phyloP scores from a whole-genome alignment of 2,113 vertebrate genomes.

The Corythaeola cristata region DNA sequence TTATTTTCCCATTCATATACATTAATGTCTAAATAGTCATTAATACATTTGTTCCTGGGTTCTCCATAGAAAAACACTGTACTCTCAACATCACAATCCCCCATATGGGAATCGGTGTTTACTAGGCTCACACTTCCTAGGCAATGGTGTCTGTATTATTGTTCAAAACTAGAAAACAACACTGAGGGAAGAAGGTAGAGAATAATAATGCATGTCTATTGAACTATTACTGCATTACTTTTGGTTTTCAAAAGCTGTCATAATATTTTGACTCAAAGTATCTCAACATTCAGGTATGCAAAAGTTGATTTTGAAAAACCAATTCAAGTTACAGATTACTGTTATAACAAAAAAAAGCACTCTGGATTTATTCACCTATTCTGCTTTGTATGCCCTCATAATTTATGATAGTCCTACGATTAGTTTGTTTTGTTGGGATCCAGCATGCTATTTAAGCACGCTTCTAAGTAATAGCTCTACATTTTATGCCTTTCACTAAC shows the following conservation, averaged over 20 bases:
- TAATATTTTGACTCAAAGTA: neutral
- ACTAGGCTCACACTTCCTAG: neutral
- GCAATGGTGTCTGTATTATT: neutral
- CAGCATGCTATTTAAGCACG: neutral
- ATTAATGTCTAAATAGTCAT: accelerated
- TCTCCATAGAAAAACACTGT: neutral
- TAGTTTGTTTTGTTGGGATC: neutral
- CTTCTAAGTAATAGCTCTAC: neutral
- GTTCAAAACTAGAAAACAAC: neutral
- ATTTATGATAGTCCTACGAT: neutral
- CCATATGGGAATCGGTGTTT: neutral
- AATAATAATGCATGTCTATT: neutral
- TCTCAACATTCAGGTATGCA: neutral
- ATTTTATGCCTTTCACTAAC: neutral
- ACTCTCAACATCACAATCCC: neutral
- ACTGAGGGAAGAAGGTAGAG: neutral
- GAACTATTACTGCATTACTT: neutral
- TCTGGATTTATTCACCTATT: neutral
- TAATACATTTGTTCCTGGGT: neutral
- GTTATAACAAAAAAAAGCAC: neutral
- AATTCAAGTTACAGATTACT: neutral
- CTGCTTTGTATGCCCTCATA: neutral
- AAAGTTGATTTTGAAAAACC: neutral
- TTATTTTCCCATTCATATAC: neutral
- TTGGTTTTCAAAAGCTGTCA: neutral